These are phyloP conservation scores for Caenorhabditis briggsae DNA, from an alignment of 1,140 invertebrate genomes.

Conservation along the genomic window DNA sequence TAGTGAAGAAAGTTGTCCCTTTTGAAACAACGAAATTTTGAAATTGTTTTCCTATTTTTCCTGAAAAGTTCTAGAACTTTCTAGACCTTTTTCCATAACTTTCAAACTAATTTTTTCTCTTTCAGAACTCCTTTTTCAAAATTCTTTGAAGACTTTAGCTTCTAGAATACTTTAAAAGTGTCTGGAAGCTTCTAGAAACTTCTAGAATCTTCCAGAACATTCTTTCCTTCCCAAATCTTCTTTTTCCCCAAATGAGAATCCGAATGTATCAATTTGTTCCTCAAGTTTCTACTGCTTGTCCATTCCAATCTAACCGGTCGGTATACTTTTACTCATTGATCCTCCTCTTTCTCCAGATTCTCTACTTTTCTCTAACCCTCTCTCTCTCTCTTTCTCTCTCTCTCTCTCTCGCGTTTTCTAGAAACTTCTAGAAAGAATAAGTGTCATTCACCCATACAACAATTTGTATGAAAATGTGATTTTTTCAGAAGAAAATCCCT, in stretches of 20 bases:
- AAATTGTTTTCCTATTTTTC: no score
- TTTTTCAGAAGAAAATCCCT: background rate
- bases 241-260: background rate
- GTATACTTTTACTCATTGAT: slow-evolving; percentile 19
- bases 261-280: slow-evolving; percentile 37
- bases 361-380: background rate
- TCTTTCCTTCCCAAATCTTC: background rate
- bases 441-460: background rate
- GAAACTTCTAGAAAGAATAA: no score
- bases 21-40: no score
- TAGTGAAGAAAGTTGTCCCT: no score
- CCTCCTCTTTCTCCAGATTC: background rate
- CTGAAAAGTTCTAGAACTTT: no score
- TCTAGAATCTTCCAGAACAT: background rate
- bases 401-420: background rate
- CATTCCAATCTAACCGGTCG: background rate
- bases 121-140: no score
- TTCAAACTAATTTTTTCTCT: no score
- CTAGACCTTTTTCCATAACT: no score
- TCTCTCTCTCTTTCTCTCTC: background rate
- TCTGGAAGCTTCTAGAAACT: background rate
- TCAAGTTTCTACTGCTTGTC: background rate
- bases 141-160: no score
- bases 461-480: background rate
- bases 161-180: no score